Evolutionary conservation across 2,797 vertebrate genomes (phyloP), one percentile per base, ranked within the genome.

Genomic region (Megaceryle alcyon): DNA sequence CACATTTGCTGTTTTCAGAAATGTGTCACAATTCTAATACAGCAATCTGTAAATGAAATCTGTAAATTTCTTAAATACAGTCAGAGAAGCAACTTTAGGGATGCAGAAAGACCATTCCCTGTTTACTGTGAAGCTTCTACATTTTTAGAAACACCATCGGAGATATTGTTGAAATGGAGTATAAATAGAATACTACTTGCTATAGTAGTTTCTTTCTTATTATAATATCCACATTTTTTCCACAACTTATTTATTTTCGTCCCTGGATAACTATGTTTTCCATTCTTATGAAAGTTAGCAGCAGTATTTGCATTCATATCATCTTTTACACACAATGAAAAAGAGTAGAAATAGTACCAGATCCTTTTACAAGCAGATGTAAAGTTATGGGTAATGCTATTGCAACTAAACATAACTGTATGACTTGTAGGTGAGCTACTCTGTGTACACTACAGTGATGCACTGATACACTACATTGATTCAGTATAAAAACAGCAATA

Each of bases 131-230:
- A 87, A 66, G 10, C 13, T 25, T 72, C 37, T 31, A 22, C 1
- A 82, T 61, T 90, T 91, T 88, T 94, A 54, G 66, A 94, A 95
- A 75, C 23, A 54, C 12, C 33, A 84, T 76, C 25, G 68, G 53
- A 84, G 43, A 79, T 35, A 61, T 7, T 65, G 6, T 22, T 84
- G 46, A 90, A 93, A 65, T 21, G 13, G 31, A 17, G 6, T 33
- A 84, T 64, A 95, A 94, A 88, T 44, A 88, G 41, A 87, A 19
- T 46, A 71, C 53, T 66, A 73, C 13, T 88, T 78, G 16, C 14
- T 33, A 54, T 6, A 66, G 33, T 56, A 28, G 61, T 64, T 79
- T 70, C 20, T 87, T 91, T 78, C 48, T 56, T 51, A 69, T 31
- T 49, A 54, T 33, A 85, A 53, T 64, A 92, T 15, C 17, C n/a